Evolutionary conservation across 2,888 invertebrate species (phyloP).

Genomic region (Mongoloraphidia duomilia): DNA sequence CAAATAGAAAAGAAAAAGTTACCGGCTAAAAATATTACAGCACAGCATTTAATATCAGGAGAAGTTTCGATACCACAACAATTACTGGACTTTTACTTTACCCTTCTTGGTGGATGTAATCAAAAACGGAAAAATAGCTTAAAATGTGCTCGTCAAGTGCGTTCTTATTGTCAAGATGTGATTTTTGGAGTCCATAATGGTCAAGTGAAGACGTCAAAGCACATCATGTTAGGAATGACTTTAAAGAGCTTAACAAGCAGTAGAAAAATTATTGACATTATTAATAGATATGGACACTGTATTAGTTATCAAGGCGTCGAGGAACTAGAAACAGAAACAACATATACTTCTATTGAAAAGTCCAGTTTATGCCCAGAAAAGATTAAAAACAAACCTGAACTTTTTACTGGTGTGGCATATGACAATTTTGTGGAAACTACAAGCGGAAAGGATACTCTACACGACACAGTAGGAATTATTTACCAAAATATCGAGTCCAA

Average conservation of each 20-base stretch:
- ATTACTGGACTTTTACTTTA: constrained; percentile 12
- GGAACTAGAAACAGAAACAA: constrained; percentile 7
- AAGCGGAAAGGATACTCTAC: constrained; percentile 4
- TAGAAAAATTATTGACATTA: constrained; percentile 13
- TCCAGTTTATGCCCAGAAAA: constrained; percentile 9
- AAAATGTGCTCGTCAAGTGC: constrained; percentile 12
- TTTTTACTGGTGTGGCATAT: constrained; percentile 1
- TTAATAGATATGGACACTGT: constrained; percentile 14
- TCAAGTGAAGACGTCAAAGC: constrained; percentile 15
- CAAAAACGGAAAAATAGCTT: constrained; percentile 10
- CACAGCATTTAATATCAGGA: too few species aligned
- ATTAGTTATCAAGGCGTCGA: constrained; percentile 12
- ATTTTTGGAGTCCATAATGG: constrained; percentile 5
- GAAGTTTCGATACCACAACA: constrained; percentile 6
- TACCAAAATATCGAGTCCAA: constrained; percentile 2
- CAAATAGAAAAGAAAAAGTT: constrained; percentile 13
- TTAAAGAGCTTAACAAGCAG: constrained; percentile 15
- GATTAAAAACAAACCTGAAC: constrained; percentile 3
- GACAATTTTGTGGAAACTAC: not conserved
- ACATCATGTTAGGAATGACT: constrained; percentile 13
- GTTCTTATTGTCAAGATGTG: constrained; percentile 6
- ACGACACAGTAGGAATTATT: constrained; percentile 2
- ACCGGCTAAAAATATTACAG: constrained; percentile 13
- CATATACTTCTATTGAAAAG: constrained; percentile 5
- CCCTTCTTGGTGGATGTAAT: constrained; percentile 9